Conservation (phyloP, 35 echinoderm and acorn worm genomes). For the Holothuria glaberrima region DNA sequence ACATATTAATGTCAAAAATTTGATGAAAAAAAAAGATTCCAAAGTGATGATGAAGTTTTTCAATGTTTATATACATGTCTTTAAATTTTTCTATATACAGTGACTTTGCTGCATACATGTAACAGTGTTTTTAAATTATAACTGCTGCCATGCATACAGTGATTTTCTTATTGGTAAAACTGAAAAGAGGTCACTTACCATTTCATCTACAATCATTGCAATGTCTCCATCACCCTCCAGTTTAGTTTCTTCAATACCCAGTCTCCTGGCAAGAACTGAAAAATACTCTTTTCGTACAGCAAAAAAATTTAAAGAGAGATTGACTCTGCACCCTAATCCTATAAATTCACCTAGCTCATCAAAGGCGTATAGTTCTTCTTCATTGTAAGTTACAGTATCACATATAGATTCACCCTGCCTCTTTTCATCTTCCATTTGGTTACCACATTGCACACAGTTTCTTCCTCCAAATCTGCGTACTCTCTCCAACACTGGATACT, state of each 20-base stretch:
- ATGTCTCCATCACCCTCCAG: background rate
- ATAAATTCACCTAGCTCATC: slow-evolving; percentile 34
- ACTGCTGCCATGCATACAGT: too few relatives aligned
- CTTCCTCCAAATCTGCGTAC: background rate
- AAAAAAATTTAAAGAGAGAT: slow-evolving; percentile 85
- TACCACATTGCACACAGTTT: slow-evolving; percentile 29
- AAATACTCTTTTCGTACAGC: slow-evolving; percentile 79
- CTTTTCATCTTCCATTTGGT: background rate
- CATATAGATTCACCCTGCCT: background rate
- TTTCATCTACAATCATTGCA: slow-evolving; percentile 49
- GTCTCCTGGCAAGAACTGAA: slow-evolving; percentile 64
- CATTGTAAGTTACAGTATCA: background rate
- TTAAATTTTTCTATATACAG: too few relatives aligned
- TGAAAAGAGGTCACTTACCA: slow-evolving; percentile 1
- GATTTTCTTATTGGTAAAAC: too few relatives aligned
- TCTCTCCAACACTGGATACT: background rate
- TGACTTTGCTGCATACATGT: too few relatives aligned
- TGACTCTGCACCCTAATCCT: slow-evolving; percentile 78
- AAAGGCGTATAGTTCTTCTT: background rate
- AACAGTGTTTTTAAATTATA: too few relatives aligned
- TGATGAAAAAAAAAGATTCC: too few relatives aligned
- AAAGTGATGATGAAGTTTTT: too few relatives aligned
- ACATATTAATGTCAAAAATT: too few relatives aligned
- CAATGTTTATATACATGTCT: too few relatives aligned
- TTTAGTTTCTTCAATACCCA: slow-evolving; percentile 55